Conservation (phyloP, 37 sponge, comb jelly and placozoan species). For the Geodia barretti region DNA sequence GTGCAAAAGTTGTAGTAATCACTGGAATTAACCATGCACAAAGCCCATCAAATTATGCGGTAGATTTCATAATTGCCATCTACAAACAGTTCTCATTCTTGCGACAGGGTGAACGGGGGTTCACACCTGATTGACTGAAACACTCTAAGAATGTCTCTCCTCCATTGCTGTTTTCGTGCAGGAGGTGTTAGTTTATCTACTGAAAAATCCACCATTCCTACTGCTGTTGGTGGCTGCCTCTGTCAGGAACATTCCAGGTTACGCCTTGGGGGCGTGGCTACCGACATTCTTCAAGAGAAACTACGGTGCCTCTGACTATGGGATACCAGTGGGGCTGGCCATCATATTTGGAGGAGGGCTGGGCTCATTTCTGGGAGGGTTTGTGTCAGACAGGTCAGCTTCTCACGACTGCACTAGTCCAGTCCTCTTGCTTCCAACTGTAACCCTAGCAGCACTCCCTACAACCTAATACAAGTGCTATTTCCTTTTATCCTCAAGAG, state of each 20-base stretch:
- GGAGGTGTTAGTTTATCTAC: constrained; percentile 65
- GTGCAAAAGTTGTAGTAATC: no score
- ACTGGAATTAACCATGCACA: no score
- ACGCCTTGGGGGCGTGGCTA: constrained; percentile 87
- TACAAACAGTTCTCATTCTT: no score
- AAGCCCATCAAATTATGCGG: no score
- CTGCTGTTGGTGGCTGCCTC: constrained; percentile 75
- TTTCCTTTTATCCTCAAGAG: background rate
- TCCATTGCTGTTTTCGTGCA: constrained; percentile 6
- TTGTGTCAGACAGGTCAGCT: constrained; percentile 83
- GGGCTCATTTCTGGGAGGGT: constrained; percentile 81
- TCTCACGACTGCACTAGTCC: no score
- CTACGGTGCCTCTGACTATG: constrained; percentile 58
- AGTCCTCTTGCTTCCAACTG: no score
- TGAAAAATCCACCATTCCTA: constrained; percentile 66
- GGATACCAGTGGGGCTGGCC: constrained; percentile 67
- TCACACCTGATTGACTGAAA: background rate
- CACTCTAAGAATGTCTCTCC: background rate
- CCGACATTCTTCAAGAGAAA: constrained; percentile 70
- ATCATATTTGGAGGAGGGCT: constrained; percentile 81
- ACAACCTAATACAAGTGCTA: no score
- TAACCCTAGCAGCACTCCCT: no score
- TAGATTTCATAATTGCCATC: no score
- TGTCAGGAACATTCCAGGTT: constrained; percentile 88
- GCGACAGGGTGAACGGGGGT: no score